Base-by-base conservation (phyloP, 2,797 vertebrate species). In the Sitta carolinensis region DNA sequence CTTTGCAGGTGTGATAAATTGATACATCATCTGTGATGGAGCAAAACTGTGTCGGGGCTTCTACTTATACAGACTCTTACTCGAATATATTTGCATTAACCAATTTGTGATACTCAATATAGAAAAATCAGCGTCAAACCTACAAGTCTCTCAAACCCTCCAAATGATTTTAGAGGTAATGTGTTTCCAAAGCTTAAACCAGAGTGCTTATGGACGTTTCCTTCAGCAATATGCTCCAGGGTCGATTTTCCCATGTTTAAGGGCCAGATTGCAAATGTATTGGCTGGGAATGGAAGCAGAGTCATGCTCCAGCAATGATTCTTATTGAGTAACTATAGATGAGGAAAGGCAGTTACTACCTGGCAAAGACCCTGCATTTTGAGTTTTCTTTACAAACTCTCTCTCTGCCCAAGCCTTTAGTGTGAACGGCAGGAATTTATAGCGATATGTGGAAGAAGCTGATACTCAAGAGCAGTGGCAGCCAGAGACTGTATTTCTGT, bases 291-390 rank as follows among this genome's bases (percentile, higher is more conserved):
- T 55, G 87, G 79, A 87, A 72, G 82, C 5, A 47, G 84, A 92
- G 82, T 70, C 84, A 32, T 75, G 94, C 82, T 78, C 91, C 89
- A 91, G 91, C 89, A 78, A 84, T 91, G 93, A 84, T 89, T 93
- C 94, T 94, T 95, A 91, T 86, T 85, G 91, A 94, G 82, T 84
- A 94, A 72, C 90, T 91, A 16, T 1, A 63, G 94, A 89, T 52
- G 91, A 86, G 87, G 68, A 86, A 80, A 86, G 82, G 80, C 91
- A 91, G 89, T 66, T 90, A 76, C 55, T 25, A 50, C 73, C 83
- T 94, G 93, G 94, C 93, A 88, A 66, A 85, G 73, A 43, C 61
- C n/a, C 62, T 66, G 66, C 73, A 75, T 91, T 94, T 90, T 69
- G 66, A 84, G 70, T 84, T 89, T 88, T 62, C 73, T 76, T 91